Evolutionary conservation across 2,113 vertebrate genomes (phyloP).

Genomic region (Camelus dromedarius): DNA sequence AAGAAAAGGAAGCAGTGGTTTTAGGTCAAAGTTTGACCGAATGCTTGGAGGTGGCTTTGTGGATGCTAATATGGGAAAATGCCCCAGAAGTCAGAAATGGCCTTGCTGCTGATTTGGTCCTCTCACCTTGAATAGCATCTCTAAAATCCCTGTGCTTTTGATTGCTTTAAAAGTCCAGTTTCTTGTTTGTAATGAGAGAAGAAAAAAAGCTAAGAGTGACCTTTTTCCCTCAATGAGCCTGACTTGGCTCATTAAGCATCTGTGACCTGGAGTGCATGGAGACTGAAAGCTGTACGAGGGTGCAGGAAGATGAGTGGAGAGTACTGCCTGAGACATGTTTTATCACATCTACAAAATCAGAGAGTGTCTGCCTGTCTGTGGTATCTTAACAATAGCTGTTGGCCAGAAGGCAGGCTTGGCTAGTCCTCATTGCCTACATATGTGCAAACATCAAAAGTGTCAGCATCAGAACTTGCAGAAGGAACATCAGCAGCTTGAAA

Average conservation of each 20-base stretch:
- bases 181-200: not conserved
- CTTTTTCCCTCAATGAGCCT: not conserved
- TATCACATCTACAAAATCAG: not conserved
- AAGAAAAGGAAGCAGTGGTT: not conserved
- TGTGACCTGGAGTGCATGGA: not conserved
- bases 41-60: not conserved
- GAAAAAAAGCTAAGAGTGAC: not conserved
- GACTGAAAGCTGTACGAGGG: not conserved
- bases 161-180: not conserved
- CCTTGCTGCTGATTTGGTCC: not conserved
- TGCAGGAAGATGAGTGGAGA: not conserved
- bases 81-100: not conserved
- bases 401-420: not conserved
- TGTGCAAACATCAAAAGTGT: not conserved
- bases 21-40: not conserved
- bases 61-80: not conserved
- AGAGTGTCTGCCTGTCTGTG: not conserved
- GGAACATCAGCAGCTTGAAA: not conserved
- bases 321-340: not conserved
- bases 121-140: not conserved
- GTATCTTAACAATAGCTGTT: not conserved
- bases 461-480: not conserved
- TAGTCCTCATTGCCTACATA: not conserved
- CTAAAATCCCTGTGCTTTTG: not conserved
- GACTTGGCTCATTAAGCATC: not conserved